Base-by-base conservation (phyloP, 2,797 vertebrate genomes). In the Synanceia verrucosa region DNA sequence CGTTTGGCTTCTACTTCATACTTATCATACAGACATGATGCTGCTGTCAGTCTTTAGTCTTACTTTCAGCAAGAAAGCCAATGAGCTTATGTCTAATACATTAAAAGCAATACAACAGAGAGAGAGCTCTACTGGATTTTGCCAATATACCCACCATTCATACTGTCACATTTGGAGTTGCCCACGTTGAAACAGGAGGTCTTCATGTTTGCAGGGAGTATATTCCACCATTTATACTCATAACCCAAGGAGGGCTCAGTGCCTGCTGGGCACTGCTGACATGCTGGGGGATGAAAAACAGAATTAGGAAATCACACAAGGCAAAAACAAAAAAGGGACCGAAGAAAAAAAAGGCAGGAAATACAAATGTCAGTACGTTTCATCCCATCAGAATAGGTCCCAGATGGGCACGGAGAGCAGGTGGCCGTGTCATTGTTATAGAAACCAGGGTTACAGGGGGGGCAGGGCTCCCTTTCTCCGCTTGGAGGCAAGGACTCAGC, bases 151-250 rank as follows among this genome's bases (percentile, higher is more conserved):
- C 93, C 86, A 99, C 98, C 98, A 0, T 97, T 99, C 97, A 98
- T 97, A 67, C 88, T 93, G 34, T 99, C 97, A 23, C 98, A 99
- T 78, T 98, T 99, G 0, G 96, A 95, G 90, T 99, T 99, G 65
- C 96, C 97, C 2, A 99, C 97, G 11, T 99, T 99, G 89, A 99
- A 98, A 85, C 98, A 99, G 64, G 97, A 98, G 0, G 97, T 97
- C 93, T 98, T 98, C 96, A 99, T 99, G 86, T 97, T 98, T 68
- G 87, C 68, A 18, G 97, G 97, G 55, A 99, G 93, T 36, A 96
- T 86, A 53, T 99, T 99, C 98, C 98, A 99, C 98, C 97, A 99
- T 88, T 98, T 99, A 81, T 96, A 99, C 77, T 98, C 96, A 78
- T 97, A 97, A 4, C 94, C 97, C 33, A 97, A 88, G 0, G 86